phyloP scores from a whole-genome alignment of 1,140 invertebrate species.

The Bombus waltoni region DNA sequence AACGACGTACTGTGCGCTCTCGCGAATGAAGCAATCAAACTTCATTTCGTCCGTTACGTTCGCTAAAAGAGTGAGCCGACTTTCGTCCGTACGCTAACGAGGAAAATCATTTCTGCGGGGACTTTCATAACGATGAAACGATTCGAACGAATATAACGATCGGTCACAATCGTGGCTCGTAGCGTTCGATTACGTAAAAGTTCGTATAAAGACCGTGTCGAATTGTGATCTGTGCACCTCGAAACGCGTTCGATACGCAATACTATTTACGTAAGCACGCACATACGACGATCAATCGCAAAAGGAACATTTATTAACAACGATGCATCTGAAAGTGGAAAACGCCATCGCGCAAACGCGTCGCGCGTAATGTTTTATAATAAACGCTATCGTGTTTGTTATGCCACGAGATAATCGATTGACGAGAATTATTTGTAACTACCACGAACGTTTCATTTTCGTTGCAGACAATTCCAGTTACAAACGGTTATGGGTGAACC shows the following conservation, averaged over 20 bases:
- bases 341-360: background rate
- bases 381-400: background rate
- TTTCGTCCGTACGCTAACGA: background rate
- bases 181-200: conserved; percentile 23
- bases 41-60: background rate
- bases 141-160: background rate
- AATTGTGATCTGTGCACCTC: background rate
- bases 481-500: background rate
- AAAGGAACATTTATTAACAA: conserved; percentile 22
- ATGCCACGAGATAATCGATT: background rate
- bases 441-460: background rate
- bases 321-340: background rate
- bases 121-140: background rate
- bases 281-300: conserved; percentile 2
- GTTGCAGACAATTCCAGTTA: background rate
- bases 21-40: background rate
- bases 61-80: background rate
- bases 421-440: background rate
- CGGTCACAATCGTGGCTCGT: background rate
- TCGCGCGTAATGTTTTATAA: no score
- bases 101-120: background rate
- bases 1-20: background rate
- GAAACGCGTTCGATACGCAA: background rate
- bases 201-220: background rate
- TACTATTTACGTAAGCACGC: conserved; percentile 3